Conservation (phyloP, 2,113 vertebrate species). For the Strigops habroptila region DNA sequence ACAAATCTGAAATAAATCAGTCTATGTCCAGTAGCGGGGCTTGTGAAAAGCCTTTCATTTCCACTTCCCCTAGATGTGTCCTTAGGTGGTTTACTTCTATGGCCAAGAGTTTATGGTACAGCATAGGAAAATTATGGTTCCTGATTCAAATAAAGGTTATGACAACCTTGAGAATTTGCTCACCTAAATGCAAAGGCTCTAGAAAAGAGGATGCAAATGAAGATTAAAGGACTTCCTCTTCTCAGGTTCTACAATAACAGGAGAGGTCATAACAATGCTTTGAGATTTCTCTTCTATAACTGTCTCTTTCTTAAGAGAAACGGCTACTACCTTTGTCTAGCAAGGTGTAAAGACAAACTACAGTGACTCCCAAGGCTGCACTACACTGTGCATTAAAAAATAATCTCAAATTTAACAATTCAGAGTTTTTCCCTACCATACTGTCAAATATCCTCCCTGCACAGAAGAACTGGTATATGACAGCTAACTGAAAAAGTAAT, state of each 20-base stretch:
- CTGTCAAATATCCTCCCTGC: not conserved
- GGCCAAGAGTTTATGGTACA: not conserved
- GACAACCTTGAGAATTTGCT: not conserved
- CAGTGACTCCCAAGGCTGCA: not conserved
- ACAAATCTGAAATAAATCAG: not conserved
- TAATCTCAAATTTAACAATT: not conserved
- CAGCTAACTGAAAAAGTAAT: not conserved
- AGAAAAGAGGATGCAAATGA: not conserved
- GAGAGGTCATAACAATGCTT: not conserved
- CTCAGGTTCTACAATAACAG: not conserved
- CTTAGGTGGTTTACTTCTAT: not conserved
- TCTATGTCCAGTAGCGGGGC: not conserved
- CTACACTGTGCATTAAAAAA: not conserved
- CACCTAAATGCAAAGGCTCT: not conserved
- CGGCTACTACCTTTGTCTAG: not conserved
- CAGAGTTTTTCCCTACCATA: not conserved
- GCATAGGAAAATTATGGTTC: not conserved
- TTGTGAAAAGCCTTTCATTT: not conserved
- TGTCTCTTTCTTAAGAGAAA: not conserved
- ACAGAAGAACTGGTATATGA: not conserved
- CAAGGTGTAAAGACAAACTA: not conserved
- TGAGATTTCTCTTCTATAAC: not conserved
- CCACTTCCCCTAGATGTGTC: not conserved
- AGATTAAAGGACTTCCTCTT: not conserved
- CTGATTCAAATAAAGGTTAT: not conserved